Percentiles rank a stretch among this genome's conserved stretches.
These are phyloP conservation scores for Shargacucullia verbasci DNA, from an alignment of 2,888 invertebrate genomes.

Conservation along the genomic window DNA sequence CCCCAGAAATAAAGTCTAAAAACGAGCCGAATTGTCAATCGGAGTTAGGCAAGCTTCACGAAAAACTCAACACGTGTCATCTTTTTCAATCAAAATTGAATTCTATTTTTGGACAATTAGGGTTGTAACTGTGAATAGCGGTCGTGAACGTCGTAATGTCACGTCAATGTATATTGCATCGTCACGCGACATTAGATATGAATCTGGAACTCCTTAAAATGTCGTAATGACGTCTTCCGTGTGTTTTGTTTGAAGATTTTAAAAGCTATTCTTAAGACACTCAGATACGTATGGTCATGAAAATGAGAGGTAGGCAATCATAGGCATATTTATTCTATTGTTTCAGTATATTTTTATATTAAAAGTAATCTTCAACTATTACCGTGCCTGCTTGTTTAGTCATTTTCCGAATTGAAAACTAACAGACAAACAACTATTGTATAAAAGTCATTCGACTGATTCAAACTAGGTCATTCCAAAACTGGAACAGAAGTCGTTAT, in stretches of 20 bases:
- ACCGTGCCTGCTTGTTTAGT: slow-evolving; percentile 11
- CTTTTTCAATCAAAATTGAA: slow-evolving; percentile 38
- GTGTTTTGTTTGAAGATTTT: slow-evolving; percentile 52
- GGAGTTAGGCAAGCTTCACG: slow-evolving; percentile 16
- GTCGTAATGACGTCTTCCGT: slow-evolving; percentile 75
- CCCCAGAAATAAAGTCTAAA: slow-evolving; percentile 18
- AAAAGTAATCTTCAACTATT: slow-evolving; percentile 4
- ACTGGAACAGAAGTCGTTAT: slow-evolving; percentile 17
- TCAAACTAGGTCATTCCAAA: slow-evolving; percentile 31
- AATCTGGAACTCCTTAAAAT: slow-evolving; percentile 84
- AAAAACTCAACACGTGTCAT: slow-evolving; percentile 35
- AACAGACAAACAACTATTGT: slow-evolving; percentile 42
- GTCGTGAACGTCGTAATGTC: slow-evolving; percentile 34
- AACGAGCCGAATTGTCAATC: slow-evolving; percentile 3
- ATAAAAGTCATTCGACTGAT: slow-evolving; percentile 12
- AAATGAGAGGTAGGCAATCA: slow-evolving; percentile 26
- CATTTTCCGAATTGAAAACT: slow-evolving; percentile 40
- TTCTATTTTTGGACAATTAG: slow-evolving; percentile 37
- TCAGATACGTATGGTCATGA: slow-evolving; percentile 22
- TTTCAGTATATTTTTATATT: slow-evolving; percentile 2
- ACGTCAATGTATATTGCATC: slow-evolving; percentile 73
- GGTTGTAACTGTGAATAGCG: slow-evolving; percentile 21
- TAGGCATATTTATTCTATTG: slow-evolving; percentile 11
- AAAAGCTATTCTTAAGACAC: slow-evolving; percentile 37
- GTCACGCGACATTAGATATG: slow-evolving; percentile 85